Base-by-base conservation (phyloP, 1,140 invertebrate species). In the Drosophila micromelanica region DNA sequence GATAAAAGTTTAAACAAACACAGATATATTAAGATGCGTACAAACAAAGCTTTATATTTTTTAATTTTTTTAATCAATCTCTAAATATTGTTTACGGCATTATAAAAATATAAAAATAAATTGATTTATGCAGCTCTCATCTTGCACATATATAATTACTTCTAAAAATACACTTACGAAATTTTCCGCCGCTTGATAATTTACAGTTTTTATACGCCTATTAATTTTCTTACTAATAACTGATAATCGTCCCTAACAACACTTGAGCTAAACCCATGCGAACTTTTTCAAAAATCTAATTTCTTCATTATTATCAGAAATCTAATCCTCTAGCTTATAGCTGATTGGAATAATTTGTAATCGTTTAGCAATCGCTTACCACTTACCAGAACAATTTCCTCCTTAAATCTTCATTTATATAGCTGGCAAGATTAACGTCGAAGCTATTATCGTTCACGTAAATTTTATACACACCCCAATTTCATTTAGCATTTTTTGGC, bases 311-410 rank as follows among this genome's bases (percentile, higher is more conserved):
- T 35, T n/a, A 51, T 13, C 37, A 30, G 48, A 42, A 72, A 73
- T 62, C 51, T 63, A 48, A 35, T 17, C 23, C n/a, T 3, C 5
- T n/a, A 9, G 23, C 35, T 55, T 12, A 17, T 11, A 23, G 45
- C 35, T 67, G 55, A 60, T 60, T 73, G 55, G 46, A 73, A 80
- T 80, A 84, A 80, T 86, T 85, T 80, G 81, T 69, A 77, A 85
- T 64, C 81, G 73, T 46, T 80, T 76, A 74, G 64, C 23, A 65
- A 80, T 67, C 55, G 55, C 63, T 68, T 73, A 60, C 38, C 69
- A 72, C 69, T 72, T 52, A 65, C 11, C 48, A 12, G 12, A 7
- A 5, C 77, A 35, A 80, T 80, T 84, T 84, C 76, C 77, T 80
- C 42, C 59, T 42, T 48, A 76, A 76, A 38, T 61, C 73, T 52